A percentile compares a stretch with the other conserved stretches of the same genome.
These are phyloP conservation scores for Laspeyria flexula DNA, from an alignment of 2,888 invertebrate species.

Conservation along the genomic window DNA sequence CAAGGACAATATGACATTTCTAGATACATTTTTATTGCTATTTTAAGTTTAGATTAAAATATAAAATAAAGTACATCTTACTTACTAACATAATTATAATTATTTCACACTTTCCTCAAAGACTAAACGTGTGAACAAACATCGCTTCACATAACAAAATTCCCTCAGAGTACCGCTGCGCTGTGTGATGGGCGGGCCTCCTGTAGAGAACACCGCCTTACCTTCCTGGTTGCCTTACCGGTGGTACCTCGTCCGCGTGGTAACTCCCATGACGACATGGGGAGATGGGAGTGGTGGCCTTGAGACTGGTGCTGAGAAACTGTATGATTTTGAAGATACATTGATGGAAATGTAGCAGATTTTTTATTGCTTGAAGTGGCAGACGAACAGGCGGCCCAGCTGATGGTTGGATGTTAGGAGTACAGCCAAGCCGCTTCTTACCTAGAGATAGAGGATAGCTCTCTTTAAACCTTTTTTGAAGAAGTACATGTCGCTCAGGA, in stretches of 20 bases:
- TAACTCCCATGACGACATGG: constrained; percentile 34
- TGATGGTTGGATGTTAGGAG: too few species aligned
- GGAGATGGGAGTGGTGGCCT: constrained; percentile 40
- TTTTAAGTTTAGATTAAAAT: too few species aligned
- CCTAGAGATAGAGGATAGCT: too few species aligned
- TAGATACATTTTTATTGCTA: too few species aligned
- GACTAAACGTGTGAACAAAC: constrained; percentile 11
- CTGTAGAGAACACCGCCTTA: constrained; percentile 13
- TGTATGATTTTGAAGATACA: neutral
- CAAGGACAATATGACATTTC: too few species aligned
- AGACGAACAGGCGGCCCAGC: too few species aligned
- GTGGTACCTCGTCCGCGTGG: constrained; percentile 2
- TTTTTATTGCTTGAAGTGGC: neutral
- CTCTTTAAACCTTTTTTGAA: too few species aligned
- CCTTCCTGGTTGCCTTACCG: neutral
- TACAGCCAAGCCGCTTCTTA: too few species aligned
- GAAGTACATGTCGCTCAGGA: too few species aligned
- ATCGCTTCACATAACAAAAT: neutral
- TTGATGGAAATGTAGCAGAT: neutral
- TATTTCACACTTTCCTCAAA: neutral
- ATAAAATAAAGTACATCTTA: neutral
- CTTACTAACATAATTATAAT: neutral
- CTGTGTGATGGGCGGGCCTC: constrained; percentile 15
- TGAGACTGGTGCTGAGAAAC: neutral
- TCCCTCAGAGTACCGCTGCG: neutral